Evolutionary conservation across 2,797 vertebrate species (phyloP), one percentile per base, ranked within the genome.

Genomic region (Gadopsis marmoratus): DNA sequence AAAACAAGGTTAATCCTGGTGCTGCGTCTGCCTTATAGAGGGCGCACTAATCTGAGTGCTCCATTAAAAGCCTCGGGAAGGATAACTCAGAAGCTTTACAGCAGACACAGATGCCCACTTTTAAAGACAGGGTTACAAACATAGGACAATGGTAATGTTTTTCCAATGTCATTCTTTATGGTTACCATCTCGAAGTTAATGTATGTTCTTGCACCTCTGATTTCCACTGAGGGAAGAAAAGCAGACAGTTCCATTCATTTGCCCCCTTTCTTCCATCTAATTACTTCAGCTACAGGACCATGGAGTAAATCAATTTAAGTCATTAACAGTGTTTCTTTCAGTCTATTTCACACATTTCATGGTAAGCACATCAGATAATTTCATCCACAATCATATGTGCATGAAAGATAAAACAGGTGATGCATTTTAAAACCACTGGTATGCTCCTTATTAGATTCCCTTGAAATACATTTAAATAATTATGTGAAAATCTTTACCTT

Each of bases 1-100:
- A 94, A 92, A 95, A 93, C 88, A 92, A 89, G 88, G 90, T 92
- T 95, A 95, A 95, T 95, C 94, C 92, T 81, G 79, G 69, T 76
- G 78, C 85, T 79, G 85, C 88, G 87, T 89, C 68, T 69, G 84
- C 83, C 61, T 90, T 84, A 88, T 70, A 86, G 87, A 89, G 86
- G 82, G 63, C 71, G 37, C 83, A 76, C 86, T 94, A 93, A 95
- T 95, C 91, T 92, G 85, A 92, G 86, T 53, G 82, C 83, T 89
- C 84, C 78, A 84, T 93, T 91, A 91, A 92, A 93, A 93, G 89
- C 83, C 74, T 73, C 21, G 21, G 66, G 69, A 89, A 86, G 88
- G 83, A 93, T 89, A 87, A 82, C 75, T 72, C 31, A 16, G 39
- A 80, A 50, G 80, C 77, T 86, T 81, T 71, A 69, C 48, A 76